Evolutionary conservation across 1,140 invertebrate genomes (phyloP), one percentile per base, ranked within the genome.

Genomic region (Formica exsecta): DNA sequence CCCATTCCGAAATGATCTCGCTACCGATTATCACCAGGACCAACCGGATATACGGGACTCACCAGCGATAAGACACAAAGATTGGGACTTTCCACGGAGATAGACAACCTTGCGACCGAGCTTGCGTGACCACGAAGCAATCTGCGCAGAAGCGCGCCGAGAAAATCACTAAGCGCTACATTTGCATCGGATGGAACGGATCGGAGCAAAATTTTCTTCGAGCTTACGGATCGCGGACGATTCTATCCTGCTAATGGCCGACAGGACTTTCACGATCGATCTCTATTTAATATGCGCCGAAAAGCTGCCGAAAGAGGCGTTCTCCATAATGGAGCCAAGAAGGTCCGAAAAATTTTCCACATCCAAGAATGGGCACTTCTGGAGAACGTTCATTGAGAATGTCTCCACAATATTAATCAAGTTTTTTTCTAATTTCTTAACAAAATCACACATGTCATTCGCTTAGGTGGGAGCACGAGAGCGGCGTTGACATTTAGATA

Each of bases 131-230:
- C 38, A 66, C 54, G 54, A 13, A 41, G 66, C 79, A 73, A 64
- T 73, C 80, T 87, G 86, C 86, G 86, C 86, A 87, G 86, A 85
- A 76, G 86, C 80, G 80, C 70, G 51, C 64, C 25, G 51, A 85
- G 81, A 84, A 87, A 84, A 85, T 87, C 86, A 76, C 86, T 87
- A 87, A 64, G 71, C 70, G 44, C 59, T 51, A 41, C 68, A 75
- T 85, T 85, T 57, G 70, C 62, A 87, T 84, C 61, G 68, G 38
- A 62, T 29, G 38, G 19, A 16, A 79, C 41, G 71, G 48, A 76
- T 62, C 59, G 71, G 25, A 68, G 29, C 5, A 29, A 71, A 57
- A 70, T 81, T 32, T 85, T 54, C 62, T 13, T 48, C 38, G 44
- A 65, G 8, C 19, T 38, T 11, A 36, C 48, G 29, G 11, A 36